Conservation (phyloP, 2,797 vertebrate genomes). For the Pipistrellus pygmaeus region DNA sequence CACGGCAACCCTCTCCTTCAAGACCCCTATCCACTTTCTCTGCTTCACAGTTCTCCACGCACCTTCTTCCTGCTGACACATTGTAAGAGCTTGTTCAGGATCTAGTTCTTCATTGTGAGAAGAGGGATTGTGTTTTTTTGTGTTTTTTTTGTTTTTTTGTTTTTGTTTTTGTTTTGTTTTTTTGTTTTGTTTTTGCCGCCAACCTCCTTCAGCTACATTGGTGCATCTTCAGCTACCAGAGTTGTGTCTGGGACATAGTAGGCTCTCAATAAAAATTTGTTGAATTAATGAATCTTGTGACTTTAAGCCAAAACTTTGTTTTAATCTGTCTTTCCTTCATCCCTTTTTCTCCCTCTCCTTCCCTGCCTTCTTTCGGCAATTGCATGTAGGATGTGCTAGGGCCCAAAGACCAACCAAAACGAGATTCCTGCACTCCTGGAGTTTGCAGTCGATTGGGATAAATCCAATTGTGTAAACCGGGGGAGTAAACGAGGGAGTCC, state of each 20-base stretch:
- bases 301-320: not conserved
- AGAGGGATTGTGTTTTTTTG: not conserved
- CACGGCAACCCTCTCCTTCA: not conserved
- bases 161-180: not conserved
- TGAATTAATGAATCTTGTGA: not conserved
- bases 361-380: not conserved
- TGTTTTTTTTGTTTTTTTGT: too few species aligned
- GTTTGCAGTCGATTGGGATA: not conserved
- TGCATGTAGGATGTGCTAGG: not conserved
- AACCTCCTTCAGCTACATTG: not conserved
- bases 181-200: not conserved
- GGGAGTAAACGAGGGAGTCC: not conserved
- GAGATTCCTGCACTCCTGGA: not conserved
- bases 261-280: not conserved
- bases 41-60: not conserved
- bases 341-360: not conserved
- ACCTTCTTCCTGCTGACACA: not conserved
- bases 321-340: not conserved
- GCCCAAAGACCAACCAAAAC: not conserved
- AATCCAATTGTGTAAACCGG: fast-evolving
- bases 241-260: not conserved
- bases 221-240: not conserved
- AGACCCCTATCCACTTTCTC: not conserved
- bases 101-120: not conserved
- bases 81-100: not conserved